A percentile compares a stretch with the other conserved stretches of the same genome.
Evolutionary conservation across 2,888 invertebrate genomes (phyloP).

Genomic region (Clitarchus hookeri): DNA sequence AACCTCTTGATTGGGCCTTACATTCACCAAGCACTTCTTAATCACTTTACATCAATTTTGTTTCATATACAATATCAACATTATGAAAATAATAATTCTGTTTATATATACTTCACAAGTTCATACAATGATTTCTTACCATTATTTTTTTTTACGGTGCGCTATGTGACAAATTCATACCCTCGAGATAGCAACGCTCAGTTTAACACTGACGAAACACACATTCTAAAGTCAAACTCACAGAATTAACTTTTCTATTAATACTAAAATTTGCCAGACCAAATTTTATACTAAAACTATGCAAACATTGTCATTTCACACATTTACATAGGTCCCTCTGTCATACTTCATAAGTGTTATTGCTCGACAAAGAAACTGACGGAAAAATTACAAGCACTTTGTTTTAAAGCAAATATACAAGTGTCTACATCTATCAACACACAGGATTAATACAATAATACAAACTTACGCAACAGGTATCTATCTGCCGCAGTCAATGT

Average conservation of each 20-base stretch:
- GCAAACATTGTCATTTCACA: background rate
- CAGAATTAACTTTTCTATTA: background rate
- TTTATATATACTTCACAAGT: background rate
- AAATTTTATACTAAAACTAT: background rate
- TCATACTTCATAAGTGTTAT: background rate
- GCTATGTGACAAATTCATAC: background rate
- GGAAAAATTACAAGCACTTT: background rate
- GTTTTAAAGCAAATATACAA: background rate
- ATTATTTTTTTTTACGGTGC: background rate
- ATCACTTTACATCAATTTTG: background rate
- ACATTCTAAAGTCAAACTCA: background rate
- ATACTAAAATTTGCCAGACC: background rate
- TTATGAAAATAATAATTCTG: conserved; percentile 8
- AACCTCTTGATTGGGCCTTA: background rate
- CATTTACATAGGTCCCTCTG: background rate
- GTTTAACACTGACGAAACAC: background rate
- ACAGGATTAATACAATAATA: background rate
- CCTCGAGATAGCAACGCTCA: too few relatives aligned
- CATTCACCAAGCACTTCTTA: background rate
- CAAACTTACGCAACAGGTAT: background rate
- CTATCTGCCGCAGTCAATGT: background rate
- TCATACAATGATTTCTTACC: background rate
- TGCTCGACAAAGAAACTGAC: background rate
- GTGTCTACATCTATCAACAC: background rate
- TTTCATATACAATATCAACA: conserved; percentile 1